Conservation (phyloP, 2,888 invertebrate genomes). For the Polydesmus complanatus region DNA sequence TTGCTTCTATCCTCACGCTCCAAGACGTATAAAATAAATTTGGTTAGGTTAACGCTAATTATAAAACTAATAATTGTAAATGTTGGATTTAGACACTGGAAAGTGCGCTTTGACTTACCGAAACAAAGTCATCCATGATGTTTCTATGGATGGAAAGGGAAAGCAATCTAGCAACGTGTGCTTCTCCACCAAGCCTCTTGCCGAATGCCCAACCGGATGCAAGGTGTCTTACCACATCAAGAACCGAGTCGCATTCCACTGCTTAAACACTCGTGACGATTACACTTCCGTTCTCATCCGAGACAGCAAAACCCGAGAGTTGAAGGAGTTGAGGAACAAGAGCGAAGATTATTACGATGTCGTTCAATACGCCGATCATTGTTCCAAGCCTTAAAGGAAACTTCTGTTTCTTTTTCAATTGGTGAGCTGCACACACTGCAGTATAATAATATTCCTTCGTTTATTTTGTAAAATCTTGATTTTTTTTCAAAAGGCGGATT, state of each 20-base stretch:
- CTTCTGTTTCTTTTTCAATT: background rate
- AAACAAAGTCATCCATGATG: constrained; percentile 13
- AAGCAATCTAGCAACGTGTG: constrained; percentile 11
- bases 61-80: background rate
- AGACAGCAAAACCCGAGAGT: constrained; percentile 6
- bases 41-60: background rate
- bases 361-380: constrained; percentile 12
- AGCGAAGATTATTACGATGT: constrained; percentile 13
- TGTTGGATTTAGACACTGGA: constrained; percentile 4
- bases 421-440: no score
- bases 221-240: constrained; percentile 10
- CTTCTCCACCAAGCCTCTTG: constrained; percentile 13
- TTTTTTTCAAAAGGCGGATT: no score
- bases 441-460: no score
- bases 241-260: constrained; percentile 12
- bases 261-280: constrained; percentile 7
- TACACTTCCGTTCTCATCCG: background rate
- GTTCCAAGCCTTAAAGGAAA: constrained; percentile 3
- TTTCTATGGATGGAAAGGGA: background rate
- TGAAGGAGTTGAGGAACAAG: constrained; percentile 10
- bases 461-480: no score
- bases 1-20: constrained; percentile 8
- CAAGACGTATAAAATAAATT: no score
- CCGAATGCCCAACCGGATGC: constrained; percentile 11
- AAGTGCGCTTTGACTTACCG: constrained; percentile 5